These are phyloP conservation scores for Diogma glabrata DNA, from an alignment of 2,888 invertebrate genomes.

Conservation along the genomic window DNA sequence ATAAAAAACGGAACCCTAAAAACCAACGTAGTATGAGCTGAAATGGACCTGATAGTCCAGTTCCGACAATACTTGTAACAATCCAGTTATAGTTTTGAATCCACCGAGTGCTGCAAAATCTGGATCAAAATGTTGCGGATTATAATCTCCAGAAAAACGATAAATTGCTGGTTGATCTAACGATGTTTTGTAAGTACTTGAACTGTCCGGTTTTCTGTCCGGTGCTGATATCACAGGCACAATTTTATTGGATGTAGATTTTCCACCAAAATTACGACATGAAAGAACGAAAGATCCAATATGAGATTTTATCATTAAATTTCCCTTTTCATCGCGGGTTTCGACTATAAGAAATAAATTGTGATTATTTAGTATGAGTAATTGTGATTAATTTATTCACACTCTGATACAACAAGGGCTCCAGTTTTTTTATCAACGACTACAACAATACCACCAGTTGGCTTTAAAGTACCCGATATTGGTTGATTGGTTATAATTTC, in stretches of 20 bases:
- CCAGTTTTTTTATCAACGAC: constrained; percentile 93
- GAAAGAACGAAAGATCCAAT: constrained; percentile 71
- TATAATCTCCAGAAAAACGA: constrained; percentile 74
- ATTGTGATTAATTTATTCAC: constrained; percentile 36
- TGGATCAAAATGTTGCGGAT: constrained; percentile 94
- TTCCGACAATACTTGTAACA: constrained; percentile 71
- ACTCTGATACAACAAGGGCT: constrained; percentile 65
- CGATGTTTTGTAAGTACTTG: constrained; percentile 60
- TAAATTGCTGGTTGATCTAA: constrained; percentile 74
- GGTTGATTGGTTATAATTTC: constrained; percentile 65
- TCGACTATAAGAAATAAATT: constrained; percentile 41
- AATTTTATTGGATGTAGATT: constrained; percentile 34
- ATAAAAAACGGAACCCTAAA: too few relatives aligned
- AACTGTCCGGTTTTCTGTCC: constrained; percentile 62
- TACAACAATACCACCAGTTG: constrained; percentile 61
- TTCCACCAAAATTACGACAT: constrained; percentile 81
- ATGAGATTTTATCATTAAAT: constrained; percentile 66
- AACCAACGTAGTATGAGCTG: too few relatives aligned
- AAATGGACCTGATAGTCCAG: constrained; percentile 58
- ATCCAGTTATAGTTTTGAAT: constrained; percentile 78
- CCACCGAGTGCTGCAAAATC: constrained; percentile 73
- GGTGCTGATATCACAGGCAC: constrained; percentile 58
- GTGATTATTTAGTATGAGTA: too few relatives aligned
- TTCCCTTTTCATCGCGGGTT: constrained; percentile 54
- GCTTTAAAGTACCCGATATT: constrained; percentile 53